These are phyloP conservation scores for Brachypterus glaber DNA, from an alignment of 2,888 invertebrate genomes.

Conservation along the genomic window DNA sequence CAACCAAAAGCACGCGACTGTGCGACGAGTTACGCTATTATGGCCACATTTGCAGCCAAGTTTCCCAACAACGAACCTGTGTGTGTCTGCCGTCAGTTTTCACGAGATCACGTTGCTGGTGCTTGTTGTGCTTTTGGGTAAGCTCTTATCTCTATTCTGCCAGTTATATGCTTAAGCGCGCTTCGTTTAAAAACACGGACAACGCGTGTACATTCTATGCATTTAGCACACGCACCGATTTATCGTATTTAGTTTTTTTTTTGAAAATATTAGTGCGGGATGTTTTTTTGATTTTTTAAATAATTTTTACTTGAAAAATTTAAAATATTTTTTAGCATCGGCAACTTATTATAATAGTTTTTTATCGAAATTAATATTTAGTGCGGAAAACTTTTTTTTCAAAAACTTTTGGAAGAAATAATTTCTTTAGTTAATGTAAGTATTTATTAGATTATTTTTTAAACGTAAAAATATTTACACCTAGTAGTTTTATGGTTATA, in stretches of 20 bases:
- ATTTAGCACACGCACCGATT: constrained; percentile 22
- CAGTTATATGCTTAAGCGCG: constrained; percentile 17
- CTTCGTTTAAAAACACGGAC: not conserved
- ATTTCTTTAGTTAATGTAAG: too few species aligned
- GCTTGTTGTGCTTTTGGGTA: constrained; percentile 27
- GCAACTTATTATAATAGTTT: too few species aligned
- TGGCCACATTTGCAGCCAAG: constrained; percentile 36
- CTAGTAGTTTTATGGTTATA: too few species aligned
- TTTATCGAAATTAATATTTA: too few species aligned
- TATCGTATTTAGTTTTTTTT: too few species aligned
- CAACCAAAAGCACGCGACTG: constrained; percentile 39
- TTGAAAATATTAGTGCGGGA: not conserved
- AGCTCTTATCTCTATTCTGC: constrained; percentile 20
- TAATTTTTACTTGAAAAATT: too few species aligned
- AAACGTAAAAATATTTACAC: too few species aligned
- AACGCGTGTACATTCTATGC: constrained; percentile 20
- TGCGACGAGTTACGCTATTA: constrained; percentile 36
- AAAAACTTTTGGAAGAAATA: too few species aligned
- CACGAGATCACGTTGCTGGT: constrained; percentile 6
- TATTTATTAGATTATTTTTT: too few species aligned
- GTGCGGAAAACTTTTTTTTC: too few species aligned
- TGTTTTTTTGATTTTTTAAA: not conserved
- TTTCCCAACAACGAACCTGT: constrained; percentile 29
- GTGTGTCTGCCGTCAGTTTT: constrained; percentile 1
- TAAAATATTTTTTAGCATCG: too few species aligned